phyloP scores from a whole-genome alignment of 53 echinoderm and acorn worm species.

The Arbacia lixula region DNA sequence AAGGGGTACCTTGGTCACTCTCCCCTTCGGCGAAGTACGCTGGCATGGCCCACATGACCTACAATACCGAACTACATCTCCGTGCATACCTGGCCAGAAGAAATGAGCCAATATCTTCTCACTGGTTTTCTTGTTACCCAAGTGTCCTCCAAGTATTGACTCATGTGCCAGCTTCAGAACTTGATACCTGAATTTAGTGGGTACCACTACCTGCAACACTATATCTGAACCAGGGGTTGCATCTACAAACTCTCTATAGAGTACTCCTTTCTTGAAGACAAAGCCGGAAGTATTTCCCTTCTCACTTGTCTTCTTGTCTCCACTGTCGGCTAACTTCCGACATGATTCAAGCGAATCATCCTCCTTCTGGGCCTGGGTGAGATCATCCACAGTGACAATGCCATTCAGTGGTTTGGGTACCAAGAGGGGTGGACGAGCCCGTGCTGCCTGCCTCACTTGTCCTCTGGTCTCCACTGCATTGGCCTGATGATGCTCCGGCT shows the following conservation, averaged over 20 bases:
- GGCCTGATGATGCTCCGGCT: conserved; percentile 27
- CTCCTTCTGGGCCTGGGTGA: conserved; percentile 15
- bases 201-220: conserved; percentile 29
- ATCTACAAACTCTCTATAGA: neutral
- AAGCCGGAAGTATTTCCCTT: conserved; percentile 9
- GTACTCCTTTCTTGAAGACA: conserved; percentile 1
- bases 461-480: conserved; percentile 26
- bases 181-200: conserved; percentile 28
- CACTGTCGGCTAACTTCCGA: neutral
- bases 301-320: conserved; percentile 14
- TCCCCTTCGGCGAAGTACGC: conserved; percentile 26
- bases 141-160: conserved; percentile 40
- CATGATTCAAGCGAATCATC: conserved; percentile 14
- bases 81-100: conserved; percentile 22
- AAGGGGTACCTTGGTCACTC: conserved; percentile 32
- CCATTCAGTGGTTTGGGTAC: conserved; percentile 17
- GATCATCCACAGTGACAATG: conserved; percentile 14
- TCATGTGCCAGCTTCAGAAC: conserved; percentile 55
- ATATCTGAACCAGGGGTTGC: conserved; percentile 26
- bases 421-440: neutral
- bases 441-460: conserved; percentile 27
- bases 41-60: conserved; percentile 46
- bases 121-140: conserved; percentile 39
- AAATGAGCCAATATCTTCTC: conserved; percentile 41
- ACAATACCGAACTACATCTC: conserved; percentile 22